Conservation (phyloP, 2,888 invertebrate genomes). For the Caprella mutica region DNA sequence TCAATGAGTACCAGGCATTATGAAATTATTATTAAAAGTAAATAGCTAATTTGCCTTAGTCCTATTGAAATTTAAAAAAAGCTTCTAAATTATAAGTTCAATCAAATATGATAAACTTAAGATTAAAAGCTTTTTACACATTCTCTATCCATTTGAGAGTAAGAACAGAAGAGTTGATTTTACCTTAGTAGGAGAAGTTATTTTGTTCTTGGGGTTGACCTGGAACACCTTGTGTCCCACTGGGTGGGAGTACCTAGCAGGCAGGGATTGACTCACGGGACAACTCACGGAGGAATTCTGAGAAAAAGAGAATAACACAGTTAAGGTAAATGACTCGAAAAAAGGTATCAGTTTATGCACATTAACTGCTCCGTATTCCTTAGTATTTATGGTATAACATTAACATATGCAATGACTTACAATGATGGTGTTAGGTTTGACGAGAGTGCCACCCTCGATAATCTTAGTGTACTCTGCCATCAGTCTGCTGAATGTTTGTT, state of each 20-base stretch:
- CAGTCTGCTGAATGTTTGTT: not conserved
- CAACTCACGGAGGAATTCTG: too few relatives aligned
- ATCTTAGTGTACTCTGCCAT: not conserved
- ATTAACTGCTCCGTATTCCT: too few relatives aligned
- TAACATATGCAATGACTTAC: not conserved
- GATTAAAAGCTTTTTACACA: not conserved
- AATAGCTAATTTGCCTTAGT: too few relatives aligned
- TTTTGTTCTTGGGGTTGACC: conserved; percentile 12
- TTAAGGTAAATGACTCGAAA: too few relatives aligned
- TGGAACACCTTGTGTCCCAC: conserved; percentile 33
- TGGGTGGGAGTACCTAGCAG: conserved; percentile 30
- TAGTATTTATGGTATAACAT: too few relatives aligned
- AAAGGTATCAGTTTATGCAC: too few relatives aligned
- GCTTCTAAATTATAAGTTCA: not conserved
- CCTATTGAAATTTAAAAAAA: too few relatives aligned
- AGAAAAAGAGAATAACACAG: too few relatives aligned
- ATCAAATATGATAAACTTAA: not conserved
- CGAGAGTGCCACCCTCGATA: not conserved
- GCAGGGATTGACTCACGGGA: conserved; percentile 26
- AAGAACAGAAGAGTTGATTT: conserved; percentile 18
- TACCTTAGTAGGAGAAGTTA: conserved; percentile 17
- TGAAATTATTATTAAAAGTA: too few relatives aligned
- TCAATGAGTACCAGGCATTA: too few relatives aligned
- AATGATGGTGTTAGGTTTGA: too few relatives aligned
- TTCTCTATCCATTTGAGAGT: conserved; percentile 1